phyloP scores from a whole-genome alignment of 2,797 vertebrate species.

The Threskiornis aethiopicus region DNA sequence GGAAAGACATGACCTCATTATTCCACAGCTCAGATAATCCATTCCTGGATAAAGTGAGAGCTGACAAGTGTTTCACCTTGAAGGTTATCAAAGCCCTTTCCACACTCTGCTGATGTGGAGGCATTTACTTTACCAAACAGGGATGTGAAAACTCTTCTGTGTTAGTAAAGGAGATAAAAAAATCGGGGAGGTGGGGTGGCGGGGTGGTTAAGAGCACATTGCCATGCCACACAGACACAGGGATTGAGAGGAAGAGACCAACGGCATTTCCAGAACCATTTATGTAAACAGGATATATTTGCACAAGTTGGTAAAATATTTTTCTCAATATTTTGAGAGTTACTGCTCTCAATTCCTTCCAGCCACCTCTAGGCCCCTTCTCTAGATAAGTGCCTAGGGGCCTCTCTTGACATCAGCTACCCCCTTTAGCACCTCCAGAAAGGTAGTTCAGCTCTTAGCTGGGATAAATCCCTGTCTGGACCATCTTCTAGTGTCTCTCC shows the following conservation, averaged over 20 bases:
- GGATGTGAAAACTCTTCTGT: conserved; percentile 19
- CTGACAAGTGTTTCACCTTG: conserved; percentile 57
- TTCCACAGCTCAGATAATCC: conserved; percentile 58
- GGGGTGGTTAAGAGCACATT: neutral
- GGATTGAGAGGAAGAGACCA: neutral
- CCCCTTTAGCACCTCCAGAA: neutral
- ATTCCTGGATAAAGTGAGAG: conserved; percentile 46
- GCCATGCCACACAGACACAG: neutral
- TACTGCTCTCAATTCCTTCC: neutral
- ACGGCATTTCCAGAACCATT: neutral
- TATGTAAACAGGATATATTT: neutral
- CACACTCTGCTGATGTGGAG: conserved; percentile 18
- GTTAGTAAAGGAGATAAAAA: neutral
- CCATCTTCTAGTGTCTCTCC: neutral
- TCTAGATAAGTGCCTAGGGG: neutral
- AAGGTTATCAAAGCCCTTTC: conserved; percentile 53
- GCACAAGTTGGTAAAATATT: neutral
- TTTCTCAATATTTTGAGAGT: neutral
- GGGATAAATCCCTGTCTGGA: neutral
- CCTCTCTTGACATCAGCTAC: neutral
- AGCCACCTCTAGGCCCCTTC: neutral
- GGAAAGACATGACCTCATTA: conserved; percentile 60
- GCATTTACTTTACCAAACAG: conserved; percentile 9
- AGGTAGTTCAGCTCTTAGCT: neutral
- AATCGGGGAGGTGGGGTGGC: neutral